A percentile compares a stretch with the other conserved stretches of the same genome.
These are phyloP conservation scores for Vannuccia rotundouncinata DNA, from an alignment of 2,888 invertebrate genomes.

Conservation along the genomic window DNA sequence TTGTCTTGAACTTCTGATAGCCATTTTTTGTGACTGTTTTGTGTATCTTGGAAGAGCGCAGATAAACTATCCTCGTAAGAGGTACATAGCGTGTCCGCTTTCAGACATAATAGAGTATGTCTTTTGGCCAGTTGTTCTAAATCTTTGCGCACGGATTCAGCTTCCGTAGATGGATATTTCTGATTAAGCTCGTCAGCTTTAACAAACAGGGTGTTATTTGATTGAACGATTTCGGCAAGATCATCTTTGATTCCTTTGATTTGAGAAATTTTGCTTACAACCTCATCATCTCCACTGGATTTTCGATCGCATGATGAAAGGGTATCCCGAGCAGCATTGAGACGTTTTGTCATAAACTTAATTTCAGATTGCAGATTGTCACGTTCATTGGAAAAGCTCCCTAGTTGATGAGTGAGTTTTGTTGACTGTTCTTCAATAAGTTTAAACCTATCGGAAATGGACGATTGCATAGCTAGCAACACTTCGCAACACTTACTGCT, in stretches of 20 bases:
- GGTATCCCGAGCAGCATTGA: background rate
- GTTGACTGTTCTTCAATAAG: background rate
- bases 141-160: background rate
- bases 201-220: background rate
- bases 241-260: background rate
- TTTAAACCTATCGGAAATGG: background rate
- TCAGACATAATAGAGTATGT: background rate
- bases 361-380: background rate
- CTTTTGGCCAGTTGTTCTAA: background rate
- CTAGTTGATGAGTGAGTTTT: background rate
- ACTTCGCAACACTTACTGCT: background rate
- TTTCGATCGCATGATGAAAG: background rate
- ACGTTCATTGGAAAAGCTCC: background rate
- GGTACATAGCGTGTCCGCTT: background rate
- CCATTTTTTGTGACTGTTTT: background rate
- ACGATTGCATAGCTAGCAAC: background rate
- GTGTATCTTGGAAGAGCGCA: background rate
- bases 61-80: background rate
- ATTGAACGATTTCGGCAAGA: background rate
- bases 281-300: background rate
- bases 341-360: background rate
- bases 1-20: background rate
- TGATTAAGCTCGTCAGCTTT: background rate
- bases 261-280: background rate
- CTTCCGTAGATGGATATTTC: background rate